Percentiles rank a stretch among this genome's conserved stretches.
Evolutionary conservation across 2,888 invertebrate species (phyloP).

Genomic region (Anarsia innoxiella): DNA sequence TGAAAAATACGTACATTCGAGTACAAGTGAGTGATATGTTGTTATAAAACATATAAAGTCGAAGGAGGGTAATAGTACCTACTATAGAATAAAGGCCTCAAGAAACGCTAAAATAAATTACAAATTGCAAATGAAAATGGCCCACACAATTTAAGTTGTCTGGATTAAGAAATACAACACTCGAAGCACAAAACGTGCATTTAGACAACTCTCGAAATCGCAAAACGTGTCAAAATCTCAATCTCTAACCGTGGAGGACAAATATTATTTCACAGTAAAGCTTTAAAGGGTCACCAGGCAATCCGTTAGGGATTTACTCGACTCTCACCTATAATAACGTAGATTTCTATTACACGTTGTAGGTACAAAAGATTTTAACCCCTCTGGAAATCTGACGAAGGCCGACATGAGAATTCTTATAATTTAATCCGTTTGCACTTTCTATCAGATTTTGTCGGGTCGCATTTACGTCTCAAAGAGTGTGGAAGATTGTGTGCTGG

Average conservation of each 20-base stretch:
- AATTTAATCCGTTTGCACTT: slow-evolving; percentile 45
- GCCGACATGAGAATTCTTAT: slow-evolving; percentile 42
- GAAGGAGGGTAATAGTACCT: too few relatives aligned
- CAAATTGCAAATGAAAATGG: too few relatives aligned
- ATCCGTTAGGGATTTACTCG: slow-evolving; percentile 34
- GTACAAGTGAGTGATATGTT: too few relatives aligned
- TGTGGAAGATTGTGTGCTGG: slow-evolving; percentile 39
- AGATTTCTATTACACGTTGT: slow-evolving; percentile 6
- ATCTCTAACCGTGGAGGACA: slow-evolving; percentile 20
- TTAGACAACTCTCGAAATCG: slow-evolving; percentile 1
- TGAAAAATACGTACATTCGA: too few relatives aligned
- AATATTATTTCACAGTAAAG: slow-evolving; percentile 51
- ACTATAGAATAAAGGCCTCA: too few relatives aligned
- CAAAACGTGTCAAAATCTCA: slow-evolving; percentile 11
- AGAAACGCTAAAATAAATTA: too few relatives aligned
- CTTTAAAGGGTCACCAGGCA: slow-evolving; percentile 34
- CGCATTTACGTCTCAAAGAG: slow-evolving; percentile 49
- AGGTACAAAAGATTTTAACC: slow-evolving; percentile 43
- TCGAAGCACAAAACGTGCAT: too few relatives aligned
- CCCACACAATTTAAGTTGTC: too few relatives aligned
- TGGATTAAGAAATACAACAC: too few relatives aligned
- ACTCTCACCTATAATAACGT: slow-evolving; percentile 26
- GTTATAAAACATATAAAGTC: too few relatives aligned
- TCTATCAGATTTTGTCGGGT: slow-evolving; percentile 44
- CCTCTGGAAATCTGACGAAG: slow-evolving; percentile 43